Evolutionary conservation across 2,113 vertebrate genomes (phyloP).

Genomic region (Rhagologus leucostigma): DNA sequence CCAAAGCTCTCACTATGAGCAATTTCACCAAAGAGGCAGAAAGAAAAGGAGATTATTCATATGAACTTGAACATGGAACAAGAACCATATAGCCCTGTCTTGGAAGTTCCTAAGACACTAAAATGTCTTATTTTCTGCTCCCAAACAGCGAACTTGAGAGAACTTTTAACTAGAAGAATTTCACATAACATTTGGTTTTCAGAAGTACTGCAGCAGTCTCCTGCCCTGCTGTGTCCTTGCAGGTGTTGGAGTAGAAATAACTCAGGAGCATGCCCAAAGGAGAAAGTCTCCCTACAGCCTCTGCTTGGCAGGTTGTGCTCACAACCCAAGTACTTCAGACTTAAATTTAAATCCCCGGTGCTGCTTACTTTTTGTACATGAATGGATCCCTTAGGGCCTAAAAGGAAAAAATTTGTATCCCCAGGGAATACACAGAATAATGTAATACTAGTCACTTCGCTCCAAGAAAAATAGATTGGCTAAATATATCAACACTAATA

Average conservation of each 20-base stretch:
- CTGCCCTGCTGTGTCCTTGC: background rate
- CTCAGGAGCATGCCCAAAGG: background rate
- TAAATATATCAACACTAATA: background rate
- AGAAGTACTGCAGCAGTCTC: background rate
- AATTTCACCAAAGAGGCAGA: background rate
- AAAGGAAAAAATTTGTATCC: background rate
- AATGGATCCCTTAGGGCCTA: background rate
- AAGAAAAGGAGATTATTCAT: background rate
- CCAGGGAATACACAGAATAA: background rate
- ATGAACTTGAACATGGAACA: background rate
- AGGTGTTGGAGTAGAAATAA: background rate
- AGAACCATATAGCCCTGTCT: background rate
- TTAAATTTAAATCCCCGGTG: background rate
- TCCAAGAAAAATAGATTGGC: background rate
- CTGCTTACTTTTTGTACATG: background rate
- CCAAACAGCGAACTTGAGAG: background rate
- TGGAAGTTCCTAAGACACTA: background rate
- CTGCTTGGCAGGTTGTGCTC: background rate
- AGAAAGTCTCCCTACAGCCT: background rate
- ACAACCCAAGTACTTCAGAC: background rate
- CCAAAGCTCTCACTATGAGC: background rate
- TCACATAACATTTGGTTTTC: background rate
- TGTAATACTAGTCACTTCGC: background rate
- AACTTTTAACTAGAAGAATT: background rate
- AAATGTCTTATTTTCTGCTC: background rate